These are phyloP conservation scores for Gambusia affinis DNA, from an alignment of 2,113 vertebrate genomes.

Conservation along the genomic window DNA sequence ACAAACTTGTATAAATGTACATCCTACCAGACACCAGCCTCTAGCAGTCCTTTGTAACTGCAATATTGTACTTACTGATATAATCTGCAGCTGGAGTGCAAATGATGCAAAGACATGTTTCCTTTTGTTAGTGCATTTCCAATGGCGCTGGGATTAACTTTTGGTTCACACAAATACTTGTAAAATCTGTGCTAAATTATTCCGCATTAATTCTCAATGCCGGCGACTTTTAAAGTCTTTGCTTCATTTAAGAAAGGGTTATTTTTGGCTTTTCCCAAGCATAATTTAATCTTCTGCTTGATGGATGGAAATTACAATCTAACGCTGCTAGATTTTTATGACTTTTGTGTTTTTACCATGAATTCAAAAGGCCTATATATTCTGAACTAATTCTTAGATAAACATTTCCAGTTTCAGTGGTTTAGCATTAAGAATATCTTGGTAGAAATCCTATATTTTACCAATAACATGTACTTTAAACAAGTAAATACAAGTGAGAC, in stretches of 20 bases:
- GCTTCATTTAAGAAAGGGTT: neutral
- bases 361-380: too few relatives aligned
- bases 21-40: neutral
- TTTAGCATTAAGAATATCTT: too few relatives aligned
- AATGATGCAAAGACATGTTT: neutral
- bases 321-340: too few relatives aligned
- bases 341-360: too few relatives aligned
- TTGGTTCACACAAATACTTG: neutral
- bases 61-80: neutral
- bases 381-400: too few relatives aligned
- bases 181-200: neutral
- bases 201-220: neutral
- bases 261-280: neutral
- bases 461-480: too few relatives aligned
- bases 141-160: neutral
- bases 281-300: neutral
- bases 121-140: neutral
- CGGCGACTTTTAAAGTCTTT: too few relatives aligned
- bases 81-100: neutral
- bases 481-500: too few relatives aligned
- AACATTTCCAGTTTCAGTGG: too few relatives aligned
- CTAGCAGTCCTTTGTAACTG: neutral
- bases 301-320: too few relatives aligned
- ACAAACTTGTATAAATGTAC: neutral
- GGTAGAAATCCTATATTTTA: too few relatives aligned